Conservation (phyloP, 35 echinoderm and acorn worm genomes). For the Lytechinus variegatus region DNA sequence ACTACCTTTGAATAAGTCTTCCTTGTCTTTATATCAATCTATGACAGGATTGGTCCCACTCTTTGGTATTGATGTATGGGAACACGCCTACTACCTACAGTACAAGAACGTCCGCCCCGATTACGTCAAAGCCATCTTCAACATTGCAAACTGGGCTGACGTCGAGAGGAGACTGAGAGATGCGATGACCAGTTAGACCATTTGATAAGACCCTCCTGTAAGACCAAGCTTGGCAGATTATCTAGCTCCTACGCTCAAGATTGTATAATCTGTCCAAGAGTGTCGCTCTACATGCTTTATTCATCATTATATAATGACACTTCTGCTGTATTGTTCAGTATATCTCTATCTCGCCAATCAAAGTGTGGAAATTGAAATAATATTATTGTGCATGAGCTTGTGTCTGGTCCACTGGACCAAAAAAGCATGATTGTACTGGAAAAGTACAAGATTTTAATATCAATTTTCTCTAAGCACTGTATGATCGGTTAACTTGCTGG, state of each 20-base stretch:
- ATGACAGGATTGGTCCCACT: conserved; percentile 75
- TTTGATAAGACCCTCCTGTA: not conserved
- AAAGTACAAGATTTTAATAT: not conserved
- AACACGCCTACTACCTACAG: conserved; percentile 98
- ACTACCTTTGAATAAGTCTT: too few relatives aligned
- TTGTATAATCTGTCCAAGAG: not conserved
- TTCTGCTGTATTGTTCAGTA: not conserved
- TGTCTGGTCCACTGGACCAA: too few relatives aligned
- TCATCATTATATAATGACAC: not conserved
- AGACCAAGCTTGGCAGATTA: not conserved
- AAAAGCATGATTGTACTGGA: too few relatives aligned
- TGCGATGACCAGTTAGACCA: conserved; percentile 51
- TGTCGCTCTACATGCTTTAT: not conserved
- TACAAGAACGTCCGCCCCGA: conserved; percentile 98
- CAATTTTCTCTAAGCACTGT: not conserved
- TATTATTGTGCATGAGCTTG: too few relatives aligned
- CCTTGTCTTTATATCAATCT: too few relatives aligned
- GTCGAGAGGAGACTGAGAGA: conserved; percentile 65
- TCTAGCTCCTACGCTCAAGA: not conserved
- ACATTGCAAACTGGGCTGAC: conserved; percentile 87
- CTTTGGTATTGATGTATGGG: conserved; percentile 99
- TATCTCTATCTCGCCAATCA: not conserved
- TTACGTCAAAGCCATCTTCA: conserved; percentile 92
- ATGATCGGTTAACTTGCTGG: not conserved
- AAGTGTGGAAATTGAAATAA: too few relatives aligned